These are phyloP conservation scores for Euglossa dilemma DNA, from an alignment of 1,140 invertebrate species.

Conservation along the genomic window DNA sequence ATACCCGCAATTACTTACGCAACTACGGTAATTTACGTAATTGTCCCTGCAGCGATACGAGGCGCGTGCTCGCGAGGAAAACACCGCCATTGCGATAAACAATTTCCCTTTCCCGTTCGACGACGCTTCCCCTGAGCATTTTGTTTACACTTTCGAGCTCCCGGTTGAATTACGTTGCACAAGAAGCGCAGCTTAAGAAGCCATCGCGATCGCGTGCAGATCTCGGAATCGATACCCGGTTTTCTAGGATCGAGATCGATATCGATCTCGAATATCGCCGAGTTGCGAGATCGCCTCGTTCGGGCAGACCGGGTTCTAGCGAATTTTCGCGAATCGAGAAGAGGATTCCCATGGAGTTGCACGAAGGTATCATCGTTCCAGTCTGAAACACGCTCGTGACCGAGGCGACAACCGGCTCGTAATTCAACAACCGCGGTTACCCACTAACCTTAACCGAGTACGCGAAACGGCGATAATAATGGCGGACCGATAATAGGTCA, in stretches of 20 bases:
- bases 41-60: not conserved
- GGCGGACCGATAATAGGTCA: constrained; percentile 37
- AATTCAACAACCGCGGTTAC: constrained; percentile 46
- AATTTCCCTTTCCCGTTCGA: not conserved
- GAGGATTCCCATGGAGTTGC: not conserved
- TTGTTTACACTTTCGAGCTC: not conserved
- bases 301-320: too few relatives aligned
- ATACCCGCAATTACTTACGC: not conserved
- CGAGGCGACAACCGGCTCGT: constrained; percentile 7
- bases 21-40: not conserved
- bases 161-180: constrained; percentile 23
- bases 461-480: constrained; percentile 35
- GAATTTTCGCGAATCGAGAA: not conserved
- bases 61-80: not conserved
- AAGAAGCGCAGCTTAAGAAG: too few relatives aligned
- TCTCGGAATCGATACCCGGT: constrained; percentile 20
- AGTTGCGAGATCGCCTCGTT: too few relatives aligned
- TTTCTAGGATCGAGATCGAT: not conserved
- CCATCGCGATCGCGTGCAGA: constrained; percentile 11
- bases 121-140: not conserved
- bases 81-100: not conserved
- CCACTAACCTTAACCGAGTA: constrained; percentile 48
- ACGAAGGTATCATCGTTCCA: constrained; percentile 34
- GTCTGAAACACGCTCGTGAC: constrained; percentile 28
- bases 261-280: not conserved